These are phyloP conservation scores for Wiebesia pumilae DNA, from an alignment of 1,140 invertebrate genomes.

Conservation along the genomic window DNA sequence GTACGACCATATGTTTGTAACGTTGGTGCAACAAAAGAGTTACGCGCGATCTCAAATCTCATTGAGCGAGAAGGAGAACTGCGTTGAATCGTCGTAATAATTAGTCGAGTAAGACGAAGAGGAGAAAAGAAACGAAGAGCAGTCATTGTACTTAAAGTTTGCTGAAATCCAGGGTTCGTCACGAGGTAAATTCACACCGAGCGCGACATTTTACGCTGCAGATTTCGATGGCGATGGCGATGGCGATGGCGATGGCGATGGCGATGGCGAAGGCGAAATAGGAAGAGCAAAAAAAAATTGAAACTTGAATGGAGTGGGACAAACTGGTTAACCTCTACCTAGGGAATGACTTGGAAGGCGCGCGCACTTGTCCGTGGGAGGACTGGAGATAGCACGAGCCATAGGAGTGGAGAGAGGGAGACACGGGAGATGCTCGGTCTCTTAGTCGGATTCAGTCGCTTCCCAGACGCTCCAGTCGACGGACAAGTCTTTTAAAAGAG, in stretches of 20 bases:
- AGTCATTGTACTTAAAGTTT: background rate
- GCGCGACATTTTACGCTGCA: background rate
- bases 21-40: no score
- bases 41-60: no score
- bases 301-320: conserved; percentile 66
- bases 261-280: background rate
- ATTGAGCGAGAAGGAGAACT: no score
- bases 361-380: conserved; percentile 14
- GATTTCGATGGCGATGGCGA: background rate
- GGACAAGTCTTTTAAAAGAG: background rate
- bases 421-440: conserved; percentile 14
- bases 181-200: no score
- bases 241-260: background rate
- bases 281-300: background rate
- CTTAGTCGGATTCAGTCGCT: background rate
- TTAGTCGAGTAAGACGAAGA: no score
- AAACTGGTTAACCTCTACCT: conserved; percentile 74
- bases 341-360: conserved; percentile 42
- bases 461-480: background rate
- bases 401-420: conserved; percentile 34
- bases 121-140: background rate
- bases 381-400: conserved; percentile 47
- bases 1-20: background rate
- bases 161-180: background rate
- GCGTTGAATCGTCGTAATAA: no score